Percentiles rank a stretch among this genome's conserved stretches.
Evolutionary conservation across 2,888 invertebrate species (phyloP).

Genomic region (Aproaerema taeniolella): DNA sequence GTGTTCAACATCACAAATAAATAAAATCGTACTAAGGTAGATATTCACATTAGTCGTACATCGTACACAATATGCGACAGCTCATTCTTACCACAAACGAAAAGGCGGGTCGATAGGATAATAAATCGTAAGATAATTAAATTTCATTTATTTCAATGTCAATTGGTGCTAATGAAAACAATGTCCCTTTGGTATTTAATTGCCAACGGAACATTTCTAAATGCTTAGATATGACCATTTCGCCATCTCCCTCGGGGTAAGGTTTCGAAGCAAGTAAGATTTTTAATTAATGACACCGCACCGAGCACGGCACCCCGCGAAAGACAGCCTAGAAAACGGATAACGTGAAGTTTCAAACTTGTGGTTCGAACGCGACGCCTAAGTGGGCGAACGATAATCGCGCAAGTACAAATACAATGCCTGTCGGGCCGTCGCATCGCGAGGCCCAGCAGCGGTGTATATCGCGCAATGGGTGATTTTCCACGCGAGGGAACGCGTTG

Average conservation of each 20-base stretch:
- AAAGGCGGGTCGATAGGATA: slow-evolving; percentile 66
- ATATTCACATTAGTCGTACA: slow-evolving; percentile 70
- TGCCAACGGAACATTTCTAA: slow-evolving; percentile 54
- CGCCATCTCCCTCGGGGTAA: slow-evolving; percentile 31
- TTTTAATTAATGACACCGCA: neutral
- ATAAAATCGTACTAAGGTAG: slow-evolving; percentile 76
- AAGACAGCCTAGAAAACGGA: slow-evolving; percentile 46
- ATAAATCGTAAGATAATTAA: slow-evolving; percentile 47
- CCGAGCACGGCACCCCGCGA: slow-evolving; percentile 32
- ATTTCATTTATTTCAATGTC: slow-evolving; percentile 56
- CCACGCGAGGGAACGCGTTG: slow-evolving; percentile 57
- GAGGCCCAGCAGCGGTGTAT: slow-evolving; percentile 45
- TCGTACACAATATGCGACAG: slow-evolving; percentile 67
- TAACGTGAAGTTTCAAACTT: slow-evolving; percentile 51
- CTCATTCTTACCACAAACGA: slow-evolving; percentile 66
- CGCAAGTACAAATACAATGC: slow-evolving; percentile 39
- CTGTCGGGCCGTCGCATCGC: slow-evolving; percentile 22
- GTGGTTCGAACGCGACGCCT: slow-evolving; percentile 38
- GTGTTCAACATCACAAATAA: slow-evolving; percentile 78
- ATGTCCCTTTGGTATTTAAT: slow-evolving; percentile 55
- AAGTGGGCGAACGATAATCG: slow-evolving; percentile 29
- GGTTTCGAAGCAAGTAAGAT: neutral
- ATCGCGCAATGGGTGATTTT: slow-evolving; percentile 48
- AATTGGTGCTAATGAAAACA: slow-evolving; percentile 47
- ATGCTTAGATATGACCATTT: slow-evolving; percentile 46